Evolutionary conservation across 1,140 invertebrate species (phyloP).

Genomic region (Oryctes rhinoceros): DNA sequence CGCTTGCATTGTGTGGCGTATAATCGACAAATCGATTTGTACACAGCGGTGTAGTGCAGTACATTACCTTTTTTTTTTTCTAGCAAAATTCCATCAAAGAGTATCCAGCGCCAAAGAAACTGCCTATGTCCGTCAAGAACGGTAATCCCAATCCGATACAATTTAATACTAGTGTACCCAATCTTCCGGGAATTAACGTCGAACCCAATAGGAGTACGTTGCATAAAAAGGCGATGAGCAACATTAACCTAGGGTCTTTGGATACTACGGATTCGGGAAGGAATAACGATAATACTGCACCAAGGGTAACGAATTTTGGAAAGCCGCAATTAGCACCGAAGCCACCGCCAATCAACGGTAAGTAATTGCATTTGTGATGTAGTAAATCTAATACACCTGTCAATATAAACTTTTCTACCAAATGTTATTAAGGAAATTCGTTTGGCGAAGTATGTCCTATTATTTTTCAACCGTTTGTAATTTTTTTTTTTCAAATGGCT

Average conservation of each 20-base stretch:
- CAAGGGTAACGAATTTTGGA: conserved; percentile 61
- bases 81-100: background rate
- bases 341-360: conserved; percentile 62
- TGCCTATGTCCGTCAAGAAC: conserved; percentile 5
- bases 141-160: conserved; percentile 4
- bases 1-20: too few relatives aligned
- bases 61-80: too few relatives aligned
- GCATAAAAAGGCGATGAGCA: conserved; percentile 58
- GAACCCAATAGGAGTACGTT: conserved; percentile 52
- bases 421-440: too few relatives aligned
- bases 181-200: conserved; percentile 22
- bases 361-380: conserved; percentile 50
- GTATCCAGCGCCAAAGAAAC: conserved; percentile 17
- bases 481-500: too few relatives aligned
- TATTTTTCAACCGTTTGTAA: too few relatives aligned
- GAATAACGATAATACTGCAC: conserved; percentile 43
- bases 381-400: too few relatives aligned
- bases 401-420: too few relatives aligned
- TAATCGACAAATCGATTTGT: too few relatives aligned
- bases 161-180: conserved; percentile 24
- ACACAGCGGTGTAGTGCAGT: too few relatives aligned
- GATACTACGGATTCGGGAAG: conserved; percentile 50
- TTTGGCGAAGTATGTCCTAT: too few relatives aligned
- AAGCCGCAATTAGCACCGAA: conserved; percentile 68
- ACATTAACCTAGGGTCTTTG: conserved; percentile 54